Conservation (phyloP, 92 coral and sea anemone species). For the Paramuricea clavata region DNA sequence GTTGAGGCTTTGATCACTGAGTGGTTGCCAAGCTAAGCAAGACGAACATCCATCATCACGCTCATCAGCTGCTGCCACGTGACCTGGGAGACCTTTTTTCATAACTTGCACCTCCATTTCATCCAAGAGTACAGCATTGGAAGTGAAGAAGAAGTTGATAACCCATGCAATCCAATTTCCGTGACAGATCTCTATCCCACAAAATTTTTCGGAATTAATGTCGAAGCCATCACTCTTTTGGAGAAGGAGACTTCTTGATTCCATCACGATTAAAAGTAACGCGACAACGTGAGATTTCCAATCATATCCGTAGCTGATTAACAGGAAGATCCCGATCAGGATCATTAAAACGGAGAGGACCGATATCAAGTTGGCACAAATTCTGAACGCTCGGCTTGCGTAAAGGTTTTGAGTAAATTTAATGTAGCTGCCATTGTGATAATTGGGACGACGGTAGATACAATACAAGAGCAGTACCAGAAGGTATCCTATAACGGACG, state of each 20-base stretch:
- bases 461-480: not conserved
- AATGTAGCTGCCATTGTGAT: constrained; percentile 34
- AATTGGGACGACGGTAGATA: constrained; percentile 37
- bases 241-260: constrained; percentile 26
- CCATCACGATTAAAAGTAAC: constrained; percentile 21
- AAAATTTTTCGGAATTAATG: constrained; percentile 36
- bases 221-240: constrained; percentile 45
- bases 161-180: constrained; percentile 28
- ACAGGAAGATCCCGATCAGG: too few species aligned
- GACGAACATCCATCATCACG: not conserved
- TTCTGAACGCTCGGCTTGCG: constrained; percentile 18
- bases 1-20: not conserved
- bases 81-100: constrained; percentile 30
- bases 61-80: constrained; percentile 31
- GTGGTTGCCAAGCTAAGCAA: not conserved
- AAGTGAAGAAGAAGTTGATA: constrained; percentile 22
- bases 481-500: too few species aligned
- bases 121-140: constrained; percentile 41
- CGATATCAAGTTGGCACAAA: not conserved
- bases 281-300: too few species aligned
- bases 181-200: constrained; percentile 48
- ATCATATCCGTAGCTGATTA: too few species aligned
- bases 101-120: constrained; percentile 57
- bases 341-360: too few species aligned
- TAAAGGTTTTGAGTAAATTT: constrained; percentile 42